A percentile compares a stretch with the other conserved stretches of the same genome.
Evolutionary conservation across 2,113 vertebrate genomes (phyloP).

Genomic region (Xenopus tropicalis): DNA sequence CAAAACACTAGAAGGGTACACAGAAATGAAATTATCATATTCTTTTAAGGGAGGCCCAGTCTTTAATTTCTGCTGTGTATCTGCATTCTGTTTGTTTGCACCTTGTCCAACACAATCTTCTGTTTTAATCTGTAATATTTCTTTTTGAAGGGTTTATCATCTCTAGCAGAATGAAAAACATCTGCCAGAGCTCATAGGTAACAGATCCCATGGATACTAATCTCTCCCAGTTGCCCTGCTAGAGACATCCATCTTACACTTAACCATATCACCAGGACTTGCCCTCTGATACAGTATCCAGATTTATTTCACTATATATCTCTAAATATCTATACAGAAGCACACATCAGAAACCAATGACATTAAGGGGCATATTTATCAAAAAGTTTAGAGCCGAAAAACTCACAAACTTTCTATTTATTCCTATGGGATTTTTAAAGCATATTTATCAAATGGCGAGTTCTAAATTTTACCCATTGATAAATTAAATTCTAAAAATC

Average conservation of each 20-base stretch:
- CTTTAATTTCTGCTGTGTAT: background rate
- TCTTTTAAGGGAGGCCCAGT: too few relatives aligned
- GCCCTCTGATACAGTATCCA: background rate
- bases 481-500: too few relatives aligned
- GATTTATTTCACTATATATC: background rate
- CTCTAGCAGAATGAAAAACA: background rate
- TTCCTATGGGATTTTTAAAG: too few relatives aligned
- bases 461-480: too few relatives aligned
- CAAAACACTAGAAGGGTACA: too few relatives aligned
- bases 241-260: background rate
- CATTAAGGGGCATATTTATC: too few relatives aligned
- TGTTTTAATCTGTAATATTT: background rate
- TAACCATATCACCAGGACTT: background rate
- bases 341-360: too few relatives aligned
- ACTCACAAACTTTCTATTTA: too few relatives aligned
- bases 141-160: constrained; percentile 1
- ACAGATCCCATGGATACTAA: background rate
- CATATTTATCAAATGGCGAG: too few relatives aligned
- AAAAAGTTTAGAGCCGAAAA: too few relatives aligned
- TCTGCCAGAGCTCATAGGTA: background rate
- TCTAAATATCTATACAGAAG: too few relatives aligned
- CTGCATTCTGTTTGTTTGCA: background rate
- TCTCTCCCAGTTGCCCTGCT: background rate
- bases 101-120: background rate
- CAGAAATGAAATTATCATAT: too few relatives aligned